A percentile compares a stretch with the other conserved stretches of the same genome.
Conservation (phyloP, 2,797 vertebrate species). For the Melanotaenia maccullochi region DNA sequence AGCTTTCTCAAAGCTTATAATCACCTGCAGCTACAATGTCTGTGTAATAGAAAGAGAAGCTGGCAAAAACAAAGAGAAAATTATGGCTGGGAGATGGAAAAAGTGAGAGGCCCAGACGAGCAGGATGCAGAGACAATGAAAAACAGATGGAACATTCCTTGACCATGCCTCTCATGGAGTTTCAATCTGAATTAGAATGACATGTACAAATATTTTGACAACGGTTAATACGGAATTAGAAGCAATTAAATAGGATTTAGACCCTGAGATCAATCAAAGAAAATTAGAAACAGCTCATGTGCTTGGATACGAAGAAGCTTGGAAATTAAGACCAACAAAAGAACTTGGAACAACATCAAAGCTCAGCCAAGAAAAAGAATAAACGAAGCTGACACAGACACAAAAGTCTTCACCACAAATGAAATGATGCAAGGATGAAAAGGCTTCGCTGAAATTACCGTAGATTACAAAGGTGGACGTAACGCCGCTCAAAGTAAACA, state of each 20-base stretch:
- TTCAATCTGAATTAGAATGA: slow-evolving; percentile 75
- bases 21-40: slow-evolving; percentile 81
- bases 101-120: slow-evolving; percentile 61
- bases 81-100: slow-evolving; percentile 65
- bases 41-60: slow-evolving; percentile 42
- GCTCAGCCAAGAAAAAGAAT: slow-evolving; percentile 45
- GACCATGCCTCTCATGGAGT: slow-evolving; percentile 57
- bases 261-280: slow-evolving; percentile 73
- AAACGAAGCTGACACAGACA: slow-evolving; percentile 61
- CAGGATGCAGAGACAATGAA: slow-evolving; percentile 64
- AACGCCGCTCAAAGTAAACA: slow-evolving; percentile 69
- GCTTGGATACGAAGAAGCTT: slow-evolving; percentile 59
- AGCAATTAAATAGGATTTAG: slow-evolving; percentile 80
- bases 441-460: slow-evolving; percentile 56
- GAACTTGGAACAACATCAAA: slow-evolving; percentile 79
- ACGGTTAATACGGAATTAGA: slow-evolving; percentile 82
- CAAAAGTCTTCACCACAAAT: slow-evolving; percentile 59
- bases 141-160: slow-evolving; percentile 73
- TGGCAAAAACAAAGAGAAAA: slow-evolving; percentile 64
- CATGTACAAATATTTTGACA: slow-evolving; percentile 85
- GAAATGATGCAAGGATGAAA: slow-evolving; percentile 71
- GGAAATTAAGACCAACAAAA: slow-evolving; percentile 73
- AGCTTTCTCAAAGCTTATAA: slow-evolving; percentile 82
- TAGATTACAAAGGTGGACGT: slow-evolving; percentile 65
- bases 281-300: slow-evolving; percentile 80